Evolutionary conservation across 2,113 vertebrate genomes (phyloP), one percentile per base, ranked within the genome.

Genomic region (Parotia lawesii): DNA sequence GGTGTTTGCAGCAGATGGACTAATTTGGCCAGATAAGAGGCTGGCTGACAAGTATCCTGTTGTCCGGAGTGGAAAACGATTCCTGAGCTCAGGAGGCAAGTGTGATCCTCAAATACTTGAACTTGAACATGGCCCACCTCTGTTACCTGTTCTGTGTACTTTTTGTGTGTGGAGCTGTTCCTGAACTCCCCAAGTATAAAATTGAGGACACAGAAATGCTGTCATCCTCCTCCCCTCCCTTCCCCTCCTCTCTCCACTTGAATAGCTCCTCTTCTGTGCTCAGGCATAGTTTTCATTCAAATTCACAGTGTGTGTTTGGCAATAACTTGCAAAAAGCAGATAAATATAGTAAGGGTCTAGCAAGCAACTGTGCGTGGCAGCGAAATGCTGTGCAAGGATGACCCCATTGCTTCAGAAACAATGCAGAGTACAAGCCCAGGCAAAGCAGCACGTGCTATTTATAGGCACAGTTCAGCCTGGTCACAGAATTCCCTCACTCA

Each of bases 21-120:
- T 99, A 33, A 96, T 99, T 89, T 99, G 99, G 99, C 99, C 99
- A 0, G 99, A 99, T 96, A 99, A 99, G 88, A 97, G 97, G 51
- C 96, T 99, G 18, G 97, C 97, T 51, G 99, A 99, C 85, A 99
- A 98, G 94, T 99, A 99, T 89, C 99, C 99, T 11, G 73, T 97
- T 57, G 97, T 99, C 53, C 98, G 98, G 85, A 98, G 98, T 71
- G 99, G 99, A 57, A 99, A 99, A 94, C 98, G 98, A 92, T 99
- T 98, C 97, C 98, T 99, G 95, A 99, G 99, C 97, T 99, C 99
- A 44, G 99, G 99, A 99, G 99, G 99, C 99, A 94, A 93, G 98
- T 96, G 37, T 42, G 33, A 47, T 61, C 90, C 54, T 54, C 47
- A 62, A 45, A 64, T 31, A 29, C 33, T 60, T 87, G 38, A 73